Percentiles rank a stretch among this genome's conserved stretches.
phyloP scores from a whole-genome alignment of 2,888 invertebrate species.

The Desoria tigrina region DNA sequence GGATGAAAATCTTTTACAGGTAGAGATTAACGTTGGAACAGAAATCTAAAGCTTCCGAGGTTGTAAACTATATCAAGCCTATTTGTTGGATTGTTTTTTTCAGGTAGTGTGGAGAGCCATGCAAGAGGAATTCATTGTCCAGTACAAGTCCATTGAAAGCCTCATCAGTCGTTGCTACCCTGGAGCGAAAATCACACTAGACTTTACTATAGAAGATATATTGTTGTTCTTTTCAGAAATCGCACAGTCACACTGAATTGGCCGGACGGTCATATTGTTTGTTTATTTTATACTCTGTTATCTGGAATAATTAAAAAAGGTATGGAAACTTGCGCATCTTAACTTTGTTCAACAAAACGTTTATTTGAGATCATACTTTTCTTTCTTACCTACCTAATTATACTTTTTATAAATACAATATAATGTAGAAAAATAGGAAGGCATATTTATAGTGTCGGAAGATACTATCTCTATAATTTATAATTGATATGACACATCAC shows the following conservation, averaged over 20 bases:
- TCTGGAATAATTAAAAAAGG: neutral
- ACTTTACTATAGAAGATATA: conserved; percentile 94
- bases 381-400: no score
- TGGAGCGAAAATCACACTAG: conserved; percentile 87
- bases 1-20: conserved; percentile 86
- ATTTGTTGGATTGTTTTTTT: no score
- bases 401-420: no score
- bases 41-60: no score
- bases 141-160: conserved; percentile 89
- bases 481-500: no score
- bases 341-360: no score
- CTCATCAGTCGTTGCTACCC: conserved; percentile 94
- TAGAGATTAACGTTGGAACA: conserved; percentile 54
- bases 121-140: conserved; percentile 98
- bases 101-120: conserved; percentile 98
- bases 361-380: no score
- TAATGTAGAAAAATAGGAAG: no score
- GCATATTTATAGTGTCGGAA: no score
- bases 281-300: neutral
- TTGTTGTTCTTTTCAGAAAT: conserved; percentile 97
- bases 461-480: no score
- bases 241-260: conserved; percentile 78
- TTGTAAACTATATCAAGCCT: no score
- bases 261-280: neutral
- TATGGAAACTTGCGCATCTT: no score